These are phyloP conservation scores for Melanocharis versteri DNA, from an alignment of 2,113 vertebrate species.

Conservation along the genomic window DNA sequence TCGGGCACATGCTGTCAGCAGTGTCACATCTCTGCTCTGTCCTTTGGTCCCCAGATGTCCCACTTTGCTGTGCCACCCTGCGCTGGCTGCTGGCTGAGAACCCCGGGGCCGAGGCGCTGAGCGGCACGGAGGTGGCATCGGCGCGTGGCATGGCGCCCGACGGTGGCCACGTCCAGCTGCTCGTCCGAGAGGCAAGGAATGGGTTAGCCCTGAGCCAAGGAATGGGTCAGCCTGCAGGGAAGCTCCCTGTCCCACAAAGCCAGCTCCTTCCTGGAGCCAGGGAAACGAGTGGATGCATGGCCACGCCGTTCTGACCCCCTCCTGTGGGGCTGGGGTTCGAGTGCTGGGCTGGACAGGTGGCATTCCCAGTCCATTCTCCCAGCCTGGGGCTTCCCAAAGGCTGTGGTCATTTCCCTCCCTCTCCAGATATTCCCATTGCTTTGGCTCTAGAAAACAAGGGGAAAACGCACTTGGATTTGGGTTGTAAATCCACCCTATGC, in stretches of 20 bases:
- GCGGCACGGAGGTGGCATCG: conserved; percentile 16
- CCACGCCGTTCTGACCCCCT: accelerated
- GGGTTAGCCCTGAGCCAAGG: background rate
- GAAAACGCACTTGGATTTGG: accelerated
- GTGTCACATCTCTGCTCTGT: background rate
- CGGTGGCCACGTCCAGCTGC: conserved; percentile 75
- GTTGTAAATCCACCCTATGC: background rate
- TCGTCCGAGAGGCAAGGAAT: conserved; percentile 79
- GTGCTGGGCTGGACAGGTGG: background rate
- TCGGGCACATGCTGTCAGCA: accelerated
- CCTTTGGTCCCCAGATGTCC: conserved; percentile 27
- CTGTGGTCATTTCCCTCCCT: background rate
- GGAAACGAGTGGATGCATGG: background rate
- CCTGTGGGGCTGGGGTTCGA: background rate
- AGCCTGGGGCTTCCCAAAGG: background rate
- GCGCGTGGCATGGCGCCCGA: conserved; percentile 72
- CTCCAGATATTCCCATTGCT: background rate
- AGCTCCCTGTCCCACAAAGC: background rate
- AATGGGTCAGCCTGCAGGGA: background rate
- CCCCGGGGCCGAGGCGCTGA: background rate
- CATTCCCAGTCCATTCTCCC: background rate
- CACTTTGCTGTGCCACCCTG: conserved; percentile 73
- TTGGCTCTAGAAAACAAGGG: background rate
- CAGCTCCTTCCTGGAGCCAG: accelerated
- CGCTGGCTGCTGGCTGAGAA: conserved; percentile 82